These are phyloP conservation scores for Tinamus guttatus DNA, from an alignment of 2,113 vertebrate species.

Conservation along the genomic window DNA sequence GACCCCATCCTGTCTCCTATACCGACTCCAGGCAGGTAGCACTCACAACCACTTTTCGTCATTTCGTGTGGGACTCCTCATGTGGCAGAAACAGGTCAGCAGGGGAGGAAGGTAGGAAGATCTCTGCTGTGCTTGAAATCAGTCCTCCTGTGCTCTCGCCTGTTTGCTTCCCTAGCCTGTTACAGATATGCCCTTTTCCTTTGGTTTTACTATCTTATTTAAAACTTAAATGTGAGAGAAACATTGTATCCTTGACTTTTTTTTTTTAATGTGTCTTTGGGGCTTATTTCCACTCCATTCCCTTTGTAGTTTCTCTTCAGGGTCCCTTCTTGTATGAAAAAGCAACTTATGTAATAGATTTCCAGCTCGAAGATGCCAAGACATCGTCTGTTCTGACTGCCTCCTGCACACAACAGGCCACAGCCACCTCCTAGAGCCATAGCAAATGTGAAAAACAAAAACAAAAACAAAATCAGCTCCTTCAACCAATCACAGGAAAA, in stretches of 20 bases:
- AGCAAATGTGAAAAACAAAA: too few species aligned
- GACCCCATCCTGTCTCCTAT: neutral
- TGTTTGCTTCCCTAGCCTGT: neutral
- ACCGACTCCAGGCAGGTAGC: neutral
- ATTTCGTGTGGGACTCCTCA: neutral
- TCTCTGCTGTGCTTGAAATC: neutral
- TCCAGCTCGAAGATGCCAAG: neutral
- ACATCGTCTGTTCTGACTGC: too few species aligned
- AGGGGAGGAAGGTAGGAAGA: neutral
- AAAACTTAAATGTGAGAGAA: neutral
- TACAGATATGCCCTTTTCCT: neutral
- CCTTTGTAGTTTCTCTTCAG: neutral
- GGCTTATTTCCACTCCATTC: neutral
- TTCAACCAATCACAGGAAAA: too few species aligned
- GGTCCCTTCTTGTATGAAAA: neutral
- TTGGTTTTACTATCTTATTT: neutral
- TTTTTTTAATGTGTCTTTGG: neutral
- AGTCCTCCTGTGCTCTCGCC: neutral
- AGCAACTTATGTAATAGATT: neutral
- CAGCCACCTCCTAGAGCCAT: too few species aligned
- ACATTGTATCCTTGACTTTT: neutral
- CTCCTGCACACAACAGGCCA: too few species aligned
- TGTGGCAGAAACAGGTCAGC: neutral
- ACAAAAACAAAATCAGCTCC: too few species aligned
- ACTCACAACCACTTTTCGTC: accelerated